phyloP scores from a whole-genome alignment of 2,113 vertebrate species.

The Perca flavescens region DNA sequence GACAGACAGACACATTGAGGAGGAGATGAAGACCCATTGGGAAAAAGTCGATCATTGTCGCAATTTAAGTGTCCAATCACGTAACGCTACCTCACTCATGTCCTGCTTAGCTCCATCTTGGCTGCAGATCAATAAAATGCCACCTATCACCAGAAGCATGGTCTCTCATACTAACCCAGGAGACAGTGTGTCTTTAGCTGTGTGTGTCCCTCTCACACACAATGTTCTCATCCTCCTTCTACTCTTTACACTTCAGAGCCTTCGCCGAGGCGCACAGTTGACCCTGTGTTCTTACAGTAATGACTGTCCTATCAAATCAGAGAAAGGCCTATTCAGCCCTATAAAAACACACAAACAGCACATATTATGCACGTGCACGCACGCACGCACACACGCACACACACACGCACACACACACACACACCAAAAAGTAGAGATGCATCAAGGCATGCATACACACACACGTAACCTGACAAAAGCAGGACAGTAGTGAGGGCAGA shows the following conservation, averaged over 20 bases:
- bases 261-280: constrained; percentile 10
- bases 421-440: background rate
- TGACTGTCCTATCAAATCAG: constrained; percentile 27
- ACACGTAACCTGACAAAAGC: constrained; percentile 22
- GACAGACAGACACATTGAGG: background rate
- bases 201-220: background rate
- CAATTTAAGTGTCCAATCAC: constrained; percentile 53
- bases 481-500: constrained; percentile 27
- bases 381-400: background rate
- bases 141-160: constrained; percentile 56
- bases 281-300: constrained; percentile 34
- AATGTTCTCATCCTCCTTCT: constrained; percentile 33
- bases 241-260: constrained; percentile 14
- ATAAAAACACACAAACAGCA: constrained; percentile 26
- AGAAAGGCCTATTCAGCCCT: background rate
- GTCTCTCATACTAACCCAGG: constrained; percentile 48
- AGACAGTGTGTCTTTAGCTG: constrained; percentile 25
- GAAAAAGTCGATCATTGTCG: constrained; percentile 23
- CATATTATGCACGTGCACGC: background rate
- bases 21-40: background rate
- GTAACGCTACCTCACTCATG: constrained; percentile 29
- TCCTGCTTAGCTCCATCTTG: constrained; percentile 44
- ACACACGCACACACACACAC: background rate
- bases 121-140: constrained; percentile 68
- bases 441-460: background rate